Evolutionary conservation across 2,113 vertebrate species (phyloP).

Genomic region (Sphyrna mokarran): DNA sequence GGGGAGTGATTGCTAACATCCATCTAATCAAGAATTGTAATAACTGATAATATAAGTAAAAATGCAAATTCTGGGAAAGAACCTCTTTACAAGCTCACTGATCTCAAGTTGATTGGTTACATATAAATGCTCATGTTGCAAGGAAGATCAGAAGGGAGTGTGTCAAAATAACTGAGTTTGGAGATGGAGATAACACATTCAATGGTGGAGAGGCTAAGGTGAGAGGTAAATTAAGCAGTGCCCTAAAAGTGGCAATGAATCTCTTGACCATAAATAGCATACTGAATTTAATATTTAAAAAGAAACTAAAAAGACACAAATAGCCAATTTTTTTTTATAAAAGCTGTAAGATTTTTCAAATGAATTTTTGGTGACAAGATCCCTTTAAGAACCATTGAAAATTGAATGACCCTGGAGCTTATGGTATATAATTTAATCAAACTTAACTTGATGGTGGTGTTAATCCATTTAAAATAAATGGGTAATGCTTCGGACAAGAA

Average conservation of each 20-base stretch:
- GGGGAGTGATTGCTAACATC: not conserved
- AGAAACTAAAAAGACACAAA: not conserved
- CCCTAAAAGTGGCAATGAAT: not conserved
- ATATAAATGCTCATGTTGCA: not conserved
- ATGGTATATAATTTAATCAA: not conserved
- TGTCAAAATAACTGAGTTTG: not conserved
- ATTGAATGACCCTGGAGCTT: not conserved
- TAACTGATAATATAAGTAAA: not conserved
- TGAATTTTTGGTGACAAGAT: not conserved
- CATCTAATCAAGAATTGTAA: not conserved
- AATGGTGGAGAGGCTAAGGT: not conserved
- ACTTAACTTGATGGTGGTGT: not conserved
- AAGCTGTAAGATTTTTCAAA: not conserved
- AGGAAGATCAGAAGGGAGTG: no score
- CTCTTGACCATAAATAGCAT: not conserved
- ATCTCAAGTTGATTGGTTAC: not conserved
- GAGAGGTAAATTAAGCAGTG: not conserved
- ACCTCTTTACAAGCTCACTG: not conserved
- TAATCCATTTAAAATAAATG: not conserved
- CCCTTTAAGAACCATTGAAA: not conserved
- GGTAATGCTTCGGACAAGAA: not conserved
- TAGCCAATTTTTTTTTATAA: not conserved
- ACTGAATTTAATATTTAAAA: not conserved
- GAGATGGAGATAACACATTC: not conserved
- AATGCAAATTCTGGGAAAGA: not conserved